Evolutionary conservation across 1,140 invertebrate species (phyloP).

Genomic region (Rhyzopertha dominica): DNA sequence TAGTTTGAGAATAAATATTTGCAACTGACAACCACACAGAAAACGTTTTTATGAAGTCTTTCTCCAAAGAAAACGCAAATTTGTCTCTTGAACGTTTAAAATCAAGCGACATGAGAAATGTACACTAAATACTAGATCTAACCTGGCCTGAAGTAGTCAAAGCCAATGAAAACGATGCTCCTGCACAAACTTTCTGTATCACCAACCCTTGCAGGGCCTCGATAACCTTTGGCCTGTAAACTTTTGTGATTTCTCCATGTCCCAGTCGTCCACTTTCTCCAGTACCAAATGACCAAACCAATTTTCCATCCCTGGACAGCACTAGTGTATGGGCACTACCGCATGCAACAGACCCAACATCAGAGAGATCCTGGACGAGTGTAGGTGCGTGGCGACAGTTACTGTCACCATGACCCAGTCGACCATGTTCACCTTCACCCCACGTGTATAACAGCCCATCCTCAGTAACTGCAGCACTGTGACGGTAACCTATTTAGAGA

Average conservation of each 20-base stretch:
- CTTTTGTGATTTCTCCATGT: constrained; percentile 54
- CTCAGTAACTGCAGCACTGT: constrained; percentile 55
- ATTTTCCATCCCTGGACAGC: constrained; percentile 57
- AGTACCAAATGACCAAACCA: constrained; percentile 62
- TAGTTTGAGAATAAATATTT: too few species aligned
- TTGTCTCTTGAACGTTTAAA: constrained; percentile 4
- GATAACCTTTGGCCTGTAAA: constrained; percentile 58
- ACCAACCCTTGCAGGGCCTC: constrained; percentile 58
- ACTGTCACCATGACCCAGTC: constrained; percentile 55
- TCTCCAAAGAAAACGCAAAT: too few species aligned
- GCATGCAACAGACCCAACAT: constrained; percentile 58
- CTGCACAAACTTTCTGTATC: constrained; percentile 56
- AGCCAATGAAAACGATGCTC: constrained; percentile 58
- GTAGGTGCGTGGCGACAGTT: constrained; percentile 53
- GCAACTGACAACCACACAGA: too few species aligned
- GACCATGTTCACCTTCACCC: constrained; percentile 62
- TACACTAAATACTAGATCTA: too few species aligned
- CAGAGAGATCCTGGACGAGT: constrained; percentile 53
- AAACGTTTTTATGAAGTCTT: too few species aligned
- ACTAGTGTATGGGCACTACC: constrained; percentile 61
- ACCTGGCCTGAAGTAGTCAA: constrained; percentile 54
- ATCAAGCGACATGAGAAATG: too few species aligned
- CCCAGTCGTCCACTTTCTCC: constrained; percentile 60
- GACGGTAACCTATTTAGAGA: constrained; percentile 50
- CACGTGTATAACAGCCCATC: constrained; percentile 55